These are phyloP conservation scores for Glaucidium brasilianum DNA, from an alignment of 2,113 vertebrate genomes.

Conservation along the genomic window DNA sequence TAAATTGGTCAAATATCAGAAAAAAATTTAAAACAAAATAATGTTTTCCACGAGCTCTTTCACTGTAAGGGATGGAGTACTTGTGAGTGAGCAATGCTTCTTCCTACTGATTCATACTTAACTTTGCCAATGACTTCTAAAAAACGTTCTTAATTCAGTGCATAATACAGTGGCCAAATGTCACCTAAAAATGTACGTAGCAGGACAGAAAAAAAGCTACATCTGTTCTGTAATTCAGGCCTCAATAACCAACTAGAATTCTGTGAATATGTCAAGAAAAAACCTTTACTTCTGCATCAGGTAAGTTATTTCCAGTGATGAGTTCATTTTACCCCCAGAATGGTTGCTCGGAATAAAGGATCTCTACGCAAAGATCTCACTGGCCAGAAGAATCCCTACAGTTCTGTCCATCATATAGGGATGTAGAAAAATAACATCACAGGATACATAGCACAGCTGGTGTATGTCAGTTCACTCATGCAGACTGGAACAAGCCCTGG, in stretches of 20 bases:
- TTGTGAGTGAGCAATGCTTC: neutral
- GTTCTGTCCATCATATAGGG: neutral
- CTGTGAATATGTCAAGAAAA: neutral
- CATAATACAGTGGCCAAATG: neutral
- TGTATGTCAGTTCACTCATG: neutral
- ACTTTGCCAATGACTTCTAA: neutral
- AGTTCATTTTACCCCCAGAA: neutral
- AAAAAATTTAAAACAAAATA: neutral
- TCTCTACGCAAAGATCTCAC: neutral
- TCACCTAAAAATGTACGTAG: neutral
- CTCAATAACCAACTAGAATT: neutral
- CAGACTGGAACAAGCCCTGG: neutral
- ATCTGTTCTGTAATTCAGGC: neutral
- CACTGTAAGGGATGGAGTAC: neutral
- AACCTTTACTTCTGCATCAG: neutral
- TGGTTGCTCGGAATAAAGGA: neutral
- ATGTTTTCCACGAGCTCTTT: neutral
- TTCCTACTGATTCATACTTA: neutral
- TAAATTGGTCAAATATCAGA: neutral
- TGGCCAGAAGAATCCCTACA: neutral
- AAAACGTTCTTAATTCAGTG: neutral
- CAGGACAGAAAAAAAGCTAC: neutral
- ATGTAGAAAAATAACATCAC: neutral
- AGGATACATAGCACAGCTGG: neutral
- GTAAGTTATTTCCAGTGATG: neutral